These are phyloP conservation scores for Aplodontia rufa DNA, from an alignment of 2,113 vertebrate genomes.

Conservation along the genomic window DNA sequence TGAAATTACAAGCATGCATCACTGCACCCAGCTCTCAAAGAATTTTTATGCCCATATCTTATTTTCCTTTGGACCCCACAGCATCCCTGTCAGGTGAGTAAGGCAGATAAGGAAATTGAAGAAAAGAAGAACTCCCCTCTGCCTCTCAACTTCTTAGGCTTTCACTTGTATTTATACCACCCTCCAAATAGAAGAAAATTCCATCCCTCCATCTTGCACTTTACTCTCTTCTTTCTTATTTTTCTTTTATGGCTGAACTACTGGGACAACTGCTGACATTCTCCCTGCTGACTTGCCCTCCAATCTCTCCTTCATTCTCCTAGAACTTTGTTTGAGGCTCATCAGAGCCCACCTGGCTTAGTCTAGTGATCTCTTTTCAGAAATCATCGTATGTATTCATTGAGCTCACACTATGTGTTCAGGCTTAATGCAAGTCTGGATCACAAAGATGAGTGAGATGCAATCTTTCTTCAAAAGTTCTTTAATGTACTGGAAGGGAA, in stretches of 20 bases:
- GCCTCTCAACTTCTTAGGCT: not conserved
- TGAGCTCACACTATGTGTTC: not conserved
- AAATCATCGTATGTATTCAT: not conserved
- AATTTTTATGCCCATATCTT: not conserved
- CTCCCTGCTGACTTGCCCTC: not conserved
- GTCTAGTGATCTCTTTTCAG: not conserved
- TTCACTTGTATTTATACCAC: not conserved
- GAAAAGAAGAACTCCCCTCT: not conserved
- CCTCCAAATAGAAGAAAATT: not conserved
- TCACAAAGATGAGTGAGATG: not conserved
- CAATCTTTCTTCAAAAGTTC: not conserved
- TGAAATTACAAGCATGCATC: not conserved
- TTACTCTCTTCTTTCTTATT: not conserved
- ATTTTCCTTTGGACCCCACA: not conserved
- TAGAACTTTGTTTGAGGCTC: not conserved
- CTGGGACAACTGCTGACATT: not conserved
- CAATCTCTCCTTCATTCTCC: not conserved
- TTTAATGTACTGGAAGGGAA: not conserved
- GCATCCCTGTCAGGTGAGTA: not conserved
- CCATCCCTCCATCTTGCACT: not conserved
- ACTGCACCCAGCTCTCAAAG: not conserved
- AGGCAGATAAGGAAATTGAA: not conserved
- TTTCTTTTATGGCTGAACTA: not conserved
- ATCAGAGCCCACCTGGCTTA: not conserved
- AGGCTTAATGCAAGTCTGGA: not conserved